phyloP scores from a whole-genome alignment of 2,888 invertebrate genomes.

The Zhengitettix transpicula region DNA sequence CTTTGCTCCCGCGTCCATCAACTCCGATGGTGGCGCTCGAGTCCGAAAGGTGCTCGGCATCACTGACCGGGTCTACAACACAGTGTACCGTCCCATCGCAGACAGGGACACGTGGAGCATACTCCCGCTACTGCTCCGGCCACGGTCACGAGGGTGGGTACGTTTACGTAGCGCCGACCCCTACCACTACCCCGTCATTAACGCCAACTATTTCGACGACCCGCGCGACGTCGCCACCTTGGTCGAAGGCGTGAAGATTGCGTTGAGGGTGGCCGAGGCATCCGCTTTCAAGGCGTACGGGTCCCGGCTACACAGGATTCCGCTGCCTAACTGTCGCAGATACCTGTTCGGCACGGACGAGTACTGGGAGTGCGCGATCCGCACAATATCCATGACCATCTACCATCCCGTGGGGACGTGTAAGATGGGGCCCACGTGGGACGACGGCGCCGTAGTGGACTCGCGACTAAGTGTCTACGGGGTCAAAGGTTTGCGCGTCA shows the following conservation, averaged over 20 bases:
- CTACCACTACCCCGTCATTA: slow-evolving; percentile 69
- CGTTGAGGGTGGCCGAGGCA: slow-evolving; percentile 43
- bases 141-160: slow-evolving; percentile 62
- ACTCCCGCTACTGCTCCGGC: slow-evolving; percentile 67
- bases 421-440: slow-evolving; percentile 73
- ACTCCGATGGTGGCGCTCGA: slow-evolving; percentile 59
- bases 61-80: slow-evolving; percentile 62
- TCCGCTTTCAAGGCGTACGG: slow-evolving; percentile 67
- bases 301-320: slow-evolving; percentile 53
- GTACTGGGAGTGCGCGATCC: slow-evolving; percentile 74
- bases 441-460: slow-evolving; percentile 67
- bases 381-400: slow-evolving; percentile 77
- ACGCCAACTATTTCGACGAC: slow-evolving; percentile 84
- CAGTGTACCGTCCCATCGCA: slow-evolving; percentile 63
- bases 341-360: slow-evolving; percentile 59
- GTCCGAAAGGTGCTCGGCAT: slow-evolving; percentile 52
- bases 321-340: slow-evolving; percentile 58
- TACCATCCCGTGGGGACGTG: slow-evolving; percentile 80
- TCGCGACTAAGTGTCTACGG: slow-evolving; percentile 57
- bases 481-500: slow-evolving; percentile 57
- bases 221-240: slow-evolving; percentile 58
- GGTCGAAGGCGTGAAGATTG: slow-evolving; percentile 48
- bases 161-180: slow-evolving; percentile 65
- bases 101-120: slow-evolving; percentile 67
- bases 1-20: slow-evolving; percentile 79